These are phyloP conservation scores for Drymodes brunneopygia DNA, from an alignment of 2,113 vertebrate species.

Conservation along the genomic window DNA sequence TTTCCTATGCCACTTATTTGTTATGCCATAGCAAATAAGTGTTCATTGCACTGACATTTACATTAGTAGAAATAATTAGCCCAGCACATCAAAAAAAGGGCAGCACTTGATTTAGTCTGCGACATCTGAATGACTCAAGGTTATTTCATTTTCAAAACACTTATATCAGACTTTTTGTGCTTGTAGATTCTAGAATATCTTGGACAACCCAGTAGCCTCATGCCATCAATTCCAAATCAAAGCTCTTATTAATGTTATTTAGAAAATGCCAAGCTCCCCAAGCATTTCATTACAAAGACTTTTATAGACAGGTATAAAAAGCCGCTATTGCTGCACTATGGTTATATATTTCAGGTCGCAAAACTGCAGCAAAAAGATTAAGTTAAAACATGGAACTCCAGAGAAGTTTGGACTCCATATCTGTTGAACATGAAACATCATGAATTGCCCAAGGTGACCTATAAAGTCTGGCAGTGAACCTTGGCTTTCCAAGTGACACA, in stretches of 20 bases:
- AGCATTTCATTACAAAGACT: slow-evolving; percentile 44
- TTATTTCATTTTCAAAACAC: slow-evolving; percentile 56
- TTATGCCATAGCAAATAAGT: slow-evolving; percentile 49
- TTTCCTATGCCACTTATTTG: slow-evolving; percentile 34
- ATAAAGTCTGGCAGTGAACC: neutral
- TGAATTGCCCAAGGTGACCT: neutral
- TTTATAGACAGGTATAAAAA: slow-evolving; percentile 34
- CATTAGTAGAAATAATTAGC: slow-evolving; percentile 65
- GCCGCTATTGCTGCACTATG: neutral
- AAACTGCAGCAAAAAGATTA: neutral
- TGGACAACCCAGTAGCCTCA: neutral
- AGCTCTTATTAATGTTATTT: slow-evolving; percentile 52
- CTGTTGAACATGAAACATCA: neutral
- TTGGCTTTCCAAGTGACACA: neutral
- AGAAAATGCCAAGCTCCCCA: slow-evolving; percentile 36
- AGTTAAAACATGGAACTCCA: neutral
- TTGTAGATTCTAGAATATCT: neutral
- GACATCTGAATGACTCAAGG: slow-evolving; percentile 57
- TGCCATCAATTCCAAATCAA: slow-evolving; percentile 47
- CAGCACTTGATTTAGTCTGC: slow-evolving; percentile 56
- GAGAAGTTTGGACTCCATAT: neutral
- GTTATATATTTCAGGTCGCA: neutral
- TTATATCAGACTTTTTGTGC: neutral
- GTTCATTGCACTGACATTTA: slow-evolving; percentile 62
- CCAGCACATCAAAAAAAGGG: slow-evolving; percentile 41